Evolutionary conservation across 2,888 invertebrate species (phyloP).

Genomic region (Unio delphinus): DNA sequence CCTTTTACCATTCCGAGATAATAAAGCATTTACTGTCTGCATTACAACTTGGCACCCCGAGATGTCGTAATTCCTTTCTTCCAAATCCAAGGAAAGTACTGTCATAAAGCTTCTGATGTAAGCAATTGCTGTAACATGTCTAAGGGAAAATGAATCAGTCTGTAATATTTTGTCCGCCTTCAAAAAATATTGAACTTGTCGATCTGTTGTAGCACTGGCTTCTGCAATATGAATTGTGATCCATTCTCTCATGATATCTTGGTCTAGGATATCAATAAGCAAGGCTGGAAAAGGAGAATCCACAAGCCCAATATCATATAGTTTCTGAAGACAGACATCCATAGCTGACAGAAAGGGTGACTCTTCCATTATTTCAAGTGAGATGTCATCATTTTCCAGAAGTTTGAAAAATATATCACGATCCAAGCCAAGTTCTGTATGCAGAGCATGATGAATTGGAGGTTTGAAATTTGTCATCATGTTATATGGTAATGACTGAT

Average conservation of each 20-base stretch:
- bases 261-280: constrained; percentile 10
- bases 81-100: too few relatives aligned
- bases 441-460: constrained; percentile 6
- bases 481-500: constrained; percentile 6
- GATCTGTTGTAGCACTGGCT: too few relatives aligned
- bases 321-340: constrained; percentile 1
- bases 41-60: too few relatives aligned
- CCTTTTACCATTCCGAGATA: neutral
- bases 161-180: too few relatives aligned
- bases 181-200: too few relatives aligned
- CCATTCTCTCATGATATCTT: neutral
- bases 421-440: neutral
- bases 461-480: constrained; percentile 6
- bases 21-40: too few relatives aligned
- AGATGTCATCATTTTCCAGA: neutral
- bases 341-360: constrained; percentile 1
- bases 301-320: neutral
- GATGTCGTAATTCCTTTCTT: too few relatives aligned
- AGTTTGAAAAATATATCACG: constrained; percentile 6
- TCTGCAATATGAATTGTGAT: too few relatives aligned
- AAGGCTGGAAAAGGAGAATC: constrained; percentile 11
- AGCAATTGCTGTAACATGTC: too few relatives aligned
- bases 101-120: too few relatives aligned
- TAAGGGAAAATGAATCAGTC: too few relatives aligned
- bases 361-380: too few relatives aligned